Evolutionary conservation across 2,797 vertebrate species (phyloP).

Genomic region (Clarias laeviceps): DNA sequence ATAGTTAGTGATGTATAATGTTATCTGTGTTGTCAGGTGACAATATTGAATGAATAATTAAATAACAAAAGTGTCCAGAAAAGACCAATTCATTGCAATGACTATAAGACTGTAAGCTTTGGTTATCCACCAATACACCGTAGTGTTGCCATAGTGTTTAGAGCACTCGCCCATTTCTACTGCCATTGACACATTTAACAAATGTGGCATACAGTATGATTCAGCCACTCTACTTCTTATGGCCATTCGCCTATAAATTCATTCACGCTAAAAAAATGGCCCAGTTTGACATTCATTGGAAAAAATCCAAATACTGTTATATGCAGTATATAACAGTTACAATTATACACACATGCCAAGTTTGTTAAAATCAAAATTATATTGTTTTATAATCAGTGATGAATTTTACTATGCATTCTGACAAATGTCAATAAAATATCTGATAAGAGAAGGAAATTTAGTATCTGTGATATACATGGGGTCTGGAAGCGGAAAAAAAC

Average conservation of each 20-base stretch:
- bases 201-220: slow-evolving; percentile 36
- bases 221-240: slow-evolving; percentile 24
- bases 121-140: slow-evolving; percentile 2
- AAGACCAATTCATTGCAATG: not conserved
- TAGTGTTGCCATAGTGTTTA: not conserved
- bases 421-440: not conserved
- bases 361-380: slow-evolving; percentile 6
- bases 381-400: not conserved
- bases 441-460: not conserved
- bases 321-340: slow-evolving; percentile 8
- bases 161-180: slow-evolving; percentile 14
- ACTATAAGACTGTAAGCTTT: not conserved
- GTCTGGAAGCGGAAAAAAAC: not conserved
- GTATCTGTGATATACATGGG: not conserved
- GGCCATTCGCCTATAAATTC: slow-evolving; percentile 5
- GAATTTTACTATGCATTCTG: not conserved
- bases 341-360: not conserved
- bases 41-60: not conserved
- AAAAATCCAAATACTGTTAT: slow-evolving; percentile 7
- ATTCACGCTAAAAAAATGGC: slow-evolving; percentile 32
- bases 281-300: slow-evolving; percentile 14
- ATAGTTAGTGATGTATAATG: not conserved
- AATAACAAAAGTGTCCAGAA: not conserved
- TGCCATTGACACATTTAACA: slow-evolving; percentile 35
- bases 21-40: not conserved